Evolutionary conservation across 2,797 vertebrate species (phyloP).

Genomic region (Hyperoplus lanceolatus): DNA sequence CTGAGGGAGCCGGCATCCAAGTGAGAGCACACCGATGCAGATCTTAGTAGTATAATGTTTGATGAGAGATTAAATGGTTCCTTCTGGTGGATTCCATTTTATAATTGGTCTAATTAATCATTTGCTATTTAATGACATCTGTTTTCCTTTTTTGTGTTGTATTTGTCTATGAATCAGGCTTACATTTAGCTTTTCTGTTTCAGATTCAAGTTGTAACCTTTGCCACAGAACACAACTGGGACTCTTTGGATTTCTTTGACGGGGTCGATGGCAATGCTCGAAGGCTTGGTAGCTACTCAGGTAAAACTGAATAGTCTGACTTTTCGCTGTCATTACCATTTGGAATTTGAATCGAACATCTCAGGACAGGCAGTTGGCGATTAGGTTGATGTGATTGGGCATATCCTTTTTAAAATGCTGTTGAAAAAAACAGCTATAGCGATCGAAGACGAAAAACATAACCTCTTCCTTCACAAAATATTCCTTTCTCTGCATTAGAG

Average conservation of each 20-base stretch:
- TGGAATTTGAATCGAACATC: slow-evolving; percentile 66
- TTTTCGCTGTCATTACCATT: slow-evolving; percentile 53
- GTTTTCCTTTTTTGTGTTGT: not conserved
- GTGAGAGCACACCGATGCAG: slow-evolving; percentile 79
- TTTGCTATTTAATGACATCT: not conserved
- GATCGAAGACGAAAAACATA: slow-evolving; percentile 35
- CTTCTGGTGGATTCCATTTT: not conserved
- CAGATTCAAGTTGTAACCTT: slow-evolving; percentile 98
- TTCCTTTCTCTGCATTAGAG: slow-evolving; percentile 37
- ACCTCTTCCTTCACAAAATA: not conserved
- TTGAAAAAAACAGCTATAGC: slow-evolving; percentile 52
- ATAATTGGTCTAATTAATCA: not conserved
- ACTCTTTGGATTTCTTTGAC: slow-evolving; percentile 97
- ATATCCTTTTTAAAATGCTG: slow-evolving; percentile 66
- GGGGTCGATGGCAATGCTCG: slow-evolving; percentile 94
- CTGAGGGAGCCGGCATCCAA: slow-evolving; percentile 98
- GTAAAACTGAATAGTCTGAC: slow-evolving; percentile 80
- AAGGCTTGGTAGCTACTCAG: slow-evolving; percentile 98
- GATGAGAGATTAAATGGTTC: slow-evolving; percentile 29
- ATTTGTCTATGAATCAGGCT: not conserved
- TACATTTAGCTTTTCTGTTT: slow-evolving; percentile 31
- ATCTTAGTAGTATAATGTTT: slow-evolving; percentile 24
- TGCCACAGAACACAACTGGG: slow-evolving; percentile 99
- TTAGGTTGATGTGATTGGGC: slow-evolving; percentile 72
- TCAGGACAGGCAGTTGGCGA: slow-evolving; percentile 62